phyloP scores from a whole-genome alignment of 1,140 invertebrate genomes.

The Copidosoma floridanum region DNA sequence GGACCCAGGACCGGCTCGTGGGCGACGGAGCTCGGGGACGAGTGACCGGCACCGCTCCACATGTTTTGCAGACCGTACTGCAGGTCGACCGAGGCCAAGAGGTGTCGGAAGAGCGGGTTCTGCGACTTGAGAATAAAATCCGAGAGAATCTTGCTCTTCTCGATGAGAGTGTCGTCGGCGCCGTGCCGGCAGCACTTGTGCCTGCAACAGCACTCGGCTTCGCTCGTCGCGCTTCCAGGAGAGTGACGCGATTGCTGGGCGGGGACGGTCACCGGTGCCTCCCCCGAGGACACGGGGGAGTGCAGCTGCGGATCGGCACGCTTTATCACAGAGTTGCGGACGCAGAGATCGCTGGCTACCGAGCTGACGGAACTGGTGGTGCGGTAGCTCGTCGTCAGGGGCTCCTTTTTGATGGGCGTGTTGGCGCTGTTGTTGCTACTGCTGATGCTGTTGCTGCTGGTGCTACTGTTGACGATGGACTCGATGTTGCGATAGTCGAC shows the following conservation, averaged over 20 bases:
- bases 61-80: conserved; percentile 12
- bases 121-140: conserved; percentile 50
- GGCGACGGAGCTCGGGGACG: background rate
- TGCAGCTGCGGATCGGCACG: too few relatives aligned
- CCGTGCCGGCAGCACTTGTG: conserved; percentile 50
- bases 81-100: conserved; percentile 47
- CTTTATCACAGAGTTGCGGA: conserved; percentile 50
- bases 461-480: conserved; percentile 43
- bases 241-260: background rate
- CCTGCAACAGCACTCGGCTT: conserved; percentile 46
- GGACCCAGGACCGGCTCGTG: background rate
- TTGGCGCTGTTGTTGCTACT: background rate
- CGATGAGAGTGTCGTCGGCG: conserved; percentile 37
- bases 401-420: conserved; percentile 12
- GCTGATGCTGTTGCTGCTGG: conserved; percentile 1
- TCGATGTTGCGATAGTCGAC: conserved; percentile 55
- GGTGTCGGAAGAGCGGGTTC: conserved; percentile 49
- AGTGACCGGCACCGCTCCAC: background rate
- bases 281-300: conserved; percentile 13
- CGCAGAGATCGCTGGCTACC: too few relatives aligned
- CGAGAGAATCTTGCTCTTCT: conserved; percentile 52
- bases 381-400: conserved; percentile 24
- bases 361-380: background rate
- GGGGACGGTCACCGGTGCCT: background rate
- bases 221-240: too few relatives aligned